Evolutionary conservation across 2,113 vertebrate genomes (phyloP), one percentile per base, ranked within the genome.

Genomic region (Tautogolabrus adspersus): DNA sequence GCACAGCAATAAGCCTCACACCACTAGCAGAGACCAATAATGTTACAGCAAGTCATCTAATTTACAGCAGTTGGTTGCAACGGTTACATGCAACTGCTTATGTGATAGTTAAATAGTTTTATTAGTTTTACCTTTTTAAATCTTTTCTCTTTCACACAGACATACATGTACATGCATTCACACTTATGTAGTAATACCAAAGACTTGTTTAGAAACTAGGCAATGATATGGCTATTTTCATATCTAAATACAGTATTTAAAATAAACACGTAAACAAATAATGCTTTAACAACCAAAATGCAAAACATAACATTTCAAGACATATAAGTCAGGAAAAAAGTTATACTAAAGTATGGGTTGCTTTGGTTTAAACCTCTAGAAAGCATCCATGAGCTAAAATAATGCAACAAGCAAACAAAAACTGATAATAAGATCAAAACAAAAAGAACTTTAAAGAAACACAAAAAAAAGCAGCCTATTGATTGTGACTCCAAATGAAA

Each of bases 401-500:
- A 52, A 89, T 66, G 65, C 77, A 85, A 22, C 23, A 79, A 52
- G 66, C 38, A 47, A 72, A 74, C 49, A 34, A 8, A 82, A 66
- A 69, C 38, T 38, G 13, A 69, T 57, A 51, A 72, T 72, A 76
- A 70, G 79, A 60, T 49, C 26, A 66, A 16, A 47, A 79, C 52
- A 51, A 79, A 89, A 30, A 75, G 37, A 73, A 84, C 40, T 40
- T 30, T 34, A 73, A 16, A 80, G 49, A 60, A 82, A 77, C 54
- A 84, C 55, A 46, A 82, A 78, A 44, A 83, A 62, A 89, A 85
- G 82, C 87, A 91, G 88, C 89, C 88, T 89, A 90, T 84, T 89
- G 88, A 88, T 90, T 89, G 88, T 89, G 88, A 88, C 87, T 72
- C 73, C 47, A 81, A 68, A 66, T 60, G 22, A 58, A 65, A 38